phyloP scores from a whole-genome alignment of 2,113 vertebrate species.

The Coreoperca whiteheadi region DNA sequence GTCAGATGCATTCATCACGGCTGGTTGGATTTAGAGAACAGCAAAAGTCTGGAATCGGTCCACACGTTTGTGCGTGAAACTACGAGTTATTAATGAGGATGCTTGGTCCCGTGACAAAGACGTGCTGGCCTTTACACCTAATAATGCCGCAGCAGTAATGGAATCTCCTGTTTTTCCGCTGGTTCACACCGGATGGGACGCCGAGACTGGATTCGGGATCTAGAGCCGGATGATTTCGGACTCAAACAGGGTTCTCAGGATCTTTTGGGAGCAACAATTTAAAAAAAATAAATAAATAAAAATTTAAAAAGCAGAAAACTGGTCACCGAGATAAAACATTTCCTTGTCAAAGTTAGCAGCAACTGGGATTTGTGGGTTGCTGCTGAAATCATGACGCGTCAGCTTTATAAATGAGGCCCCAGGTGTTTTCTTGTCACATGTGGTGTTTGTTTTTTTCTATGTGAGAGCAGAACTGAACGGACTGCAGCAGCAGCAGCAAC shows the following conservation, averaged over 20 bases:
- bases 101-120: neutral
- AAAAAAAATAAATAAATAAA: too few relatives aligned
- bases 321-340: neutral
- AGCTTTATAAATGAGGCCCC: neutral
- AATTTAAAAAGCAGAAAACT: neutral
- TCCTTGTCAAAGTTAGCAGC: too few relatives aligned
- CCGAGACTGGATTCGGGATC: neutral
- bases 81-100: neutral
- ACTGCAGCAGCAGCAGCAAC: constrained; percentile 13
- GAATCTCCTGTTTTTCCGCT: too few relatives aligned
- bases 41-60: too few relatives aligned
- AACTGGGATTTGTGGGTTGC: too few relatives aligned
- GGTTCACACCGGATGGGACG: neutral
- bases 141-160: neutral
- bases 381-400: neutral
- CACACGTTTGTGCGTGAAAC: too few relatives aligned
- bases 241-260: neutral
- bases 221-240: neutral
- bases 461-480: constrained; percentile 9
- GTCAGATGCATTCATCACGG: too few relatives aligned
- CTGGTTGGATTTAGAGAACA: too few relatives aligned
- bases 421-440: neutral
- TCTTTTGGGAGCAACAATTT: neutral
- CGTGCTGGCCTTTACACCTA: too few relatives aligned
- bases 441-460: constrained; percentile 19